phyloP scores from a whole-genome alignment of 2,888 invertebrate genomes.

The Dendrolimus pini region DNA sequence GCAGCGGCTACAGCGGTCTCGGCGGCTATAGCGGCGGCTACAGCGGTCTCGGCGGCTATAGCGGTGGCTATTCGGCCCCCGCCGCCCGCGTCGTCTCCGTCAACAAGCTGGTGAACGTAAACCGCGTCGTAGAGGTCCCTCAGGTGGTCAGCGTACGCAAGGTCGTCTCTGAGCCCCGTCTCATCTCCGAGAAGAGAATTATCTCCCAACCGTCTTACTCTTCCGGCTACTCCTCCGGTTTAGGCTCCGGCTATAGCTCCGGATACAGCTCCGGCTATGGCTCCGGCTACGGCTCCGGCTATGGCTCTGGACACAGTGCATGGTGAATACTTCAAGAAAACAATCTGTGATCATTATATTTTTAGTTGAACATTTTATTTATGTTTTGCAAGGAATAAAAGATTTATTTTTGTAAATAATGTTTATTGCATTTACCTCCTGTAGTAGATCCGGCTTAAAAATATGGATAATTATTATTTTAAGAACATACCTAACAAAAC shows the following conservation, averaged over 20 bases:
- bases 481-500: too few species aligned
- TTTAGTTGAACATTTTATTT: background rate
- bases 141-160: conserved; percentile 36
- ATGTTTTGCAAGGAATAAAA: background rate
- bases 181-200: conserved; percentile 40
- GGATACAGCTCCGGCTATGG: background rate
- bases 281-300: background rate
- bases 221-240: conserved; percentile 9
- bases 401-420: background rate
- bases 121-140: conserved; percentile 33
- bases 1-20: background rate
- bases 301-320: background rate
- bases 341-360: background rate
- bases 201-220: conserved; percentile 12
- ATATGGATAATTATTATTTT: too few species aligned
- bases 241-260: background rate
- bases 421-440: background rate
- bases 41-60: conserved; percentile 2
- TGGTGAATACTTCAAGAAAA: background rate
- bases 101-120: conserved; percentile 32
- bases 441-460: too few species aligned
- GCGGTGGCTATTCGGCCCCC: conserved; percentile 14
- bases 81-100: conserved; percentile 22
- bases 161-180: conserved; percentile 41
- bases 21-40: conserved; percentile 4